Percentiles rank a stretch among this genome's conserved stretches.
These are phyloP conservation scores for Lepidotrigona ventralis DNA, from an alignment of 1,140 invertebrate species.

Conservation along the genomic window DNA sequence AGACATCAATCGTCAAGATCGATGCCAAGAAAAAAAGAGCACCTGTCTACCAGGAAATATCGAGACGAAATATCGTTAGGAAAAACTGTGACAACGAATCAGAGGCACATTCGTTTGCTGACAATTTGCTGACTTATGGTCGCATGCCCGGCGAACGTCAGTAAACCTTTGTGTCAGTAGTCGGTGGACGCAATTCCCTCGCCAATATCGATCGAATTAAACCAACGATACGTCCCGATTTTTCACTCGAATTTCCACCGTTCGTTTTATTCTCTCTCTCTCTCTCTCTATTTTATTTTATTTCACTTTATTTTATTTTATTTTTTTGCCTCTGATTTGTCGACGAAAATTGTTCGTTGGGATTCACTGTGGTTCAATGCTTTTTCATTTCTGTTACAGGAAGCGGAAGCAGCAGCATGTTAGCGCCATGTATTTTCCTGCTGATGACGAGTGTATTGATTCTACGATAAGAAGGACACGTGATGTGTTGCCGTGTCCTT, in stretches of 20 bases:
- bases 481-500: constrained; percentile 1
- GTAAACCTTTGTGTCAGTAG: constrained; percentile 1
- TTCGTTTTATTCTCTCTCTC: neutral
- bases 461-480: constrained; percentile 53
- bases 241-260: constrained; percentile 2
- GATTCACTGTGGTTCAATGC: neutral
- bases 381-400: constrained; percentile 51
- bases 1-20: neutral
- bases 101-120: constrained; percentile 10
- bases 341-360: neutral
- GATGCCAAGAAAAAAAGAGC: constrained; percentile 3
- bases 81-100: constrained; percentile 22
- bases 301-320: constrained; percentile 5
- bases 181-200: neutral
- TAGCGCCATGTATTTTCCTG: constrained; percentile 46
- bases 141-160: constrained; percentile 1
- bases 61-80: constrained; percentile 7
- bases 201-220: constrained; percentile 22
- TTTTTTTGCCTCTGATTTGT: neutral
- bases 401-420: constrained; percentile 41
- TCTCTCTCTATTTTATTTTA: neutral
- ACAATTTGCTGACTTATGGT: constrained; percentile 26
- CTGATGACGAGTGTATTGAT: constrained; percentile 50
- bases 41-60: neutral
- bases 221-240: neutral